Base-by-base conservation (phyloP, 2,888 invertebrate species). In the Pocota personata region DNA sequence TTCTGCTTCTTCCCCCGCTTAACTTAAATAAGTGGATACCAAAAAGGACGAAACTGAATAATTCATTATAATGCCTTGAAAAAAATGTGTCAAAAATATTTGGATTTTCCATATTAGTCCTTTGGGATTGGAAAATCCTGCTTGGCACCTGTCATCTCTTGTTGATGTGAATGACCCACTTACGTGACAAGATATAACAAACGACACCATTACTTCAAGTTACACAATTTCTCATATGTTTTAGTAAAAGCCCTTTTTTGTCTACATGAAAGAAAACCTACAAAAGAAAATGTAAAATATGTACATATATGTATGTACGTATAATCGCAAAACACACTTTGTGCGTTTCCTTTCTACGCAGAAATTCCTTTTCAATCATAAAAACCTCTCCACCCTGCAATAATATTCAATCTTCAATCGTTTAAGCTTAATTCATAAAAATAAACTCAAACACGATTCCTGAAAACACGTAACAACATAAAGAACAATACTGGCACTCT, bases 381-480 rank as follows among this genome's bases (percentile, higher is more conserved):
- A 62, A 43, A 40, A 40, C 19, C 8, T 10, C 21, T n/a, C 2
- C 32, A 12, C 12, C 21, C 30, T 50, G 10, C 35, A 24, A 27
- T 37, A 35, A 37, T 35, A 71, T 71, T 71, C 24, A 67, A 55
- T 71, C 57, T 21, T 21, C 60, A 58, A 60, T 30, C 67, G 43
- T 46, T 58, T 37, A 37, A 52, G 50, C 52, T 40, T 40, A 66
- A 76, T 76, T 66, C 66, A 76, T 50, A 52, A 40, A 62, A 62
- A 73, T 60, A 30, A 73, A 40, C 6, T 14, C 27, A 46, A 52
- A 55, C 46, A 27, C 19, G 14, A 43, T 57, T 57, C 55, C 46
- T 55, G 19, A 58, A 50, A 71, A 43, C 27, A 60, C 60, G 52
- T 62, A 43, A 58, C 24, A 58, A 37, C 37, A 52, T 50, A 67